phyloP scores from a whole-genome alignment of 2,888 invertebrate genomes.

The Drosophila phalerata region DNA sequence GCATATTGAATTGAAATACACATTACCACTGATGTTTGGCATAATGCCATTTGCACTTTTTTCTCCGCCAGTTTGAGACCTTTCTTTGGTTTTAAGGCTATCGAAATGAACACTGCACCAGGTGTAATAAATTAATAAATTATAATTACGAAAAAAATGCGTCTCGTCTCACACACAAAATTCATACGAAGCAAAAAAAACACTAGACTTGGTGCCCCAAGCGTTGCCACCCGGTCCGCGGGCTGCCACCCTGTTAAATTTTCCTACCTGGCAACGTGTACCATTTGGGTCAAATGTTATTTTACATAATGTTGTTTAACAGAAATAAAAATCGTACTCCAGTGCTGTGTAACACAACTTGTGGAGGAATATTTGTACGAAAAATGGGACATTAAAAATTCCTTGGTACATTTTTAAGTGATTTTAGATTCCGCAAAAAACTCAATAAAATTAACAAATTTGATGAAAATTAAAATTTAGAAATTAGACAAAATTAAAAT shows the following conservation, averaged over 20 bases:
- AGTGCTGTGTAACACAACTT: no score
- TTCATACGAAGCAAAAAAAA: constrained; percentile 54
- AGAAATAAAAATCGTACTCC: no score
- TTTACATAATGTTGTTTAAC: no score
- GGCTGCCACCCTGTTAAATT: neutral
- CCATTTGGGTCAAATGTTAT: no score
- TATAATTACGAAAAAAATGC: constrained; percentile 35
- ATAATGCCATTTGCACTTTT: constrained; percentile 88
- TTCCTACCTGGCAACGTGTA: no score
- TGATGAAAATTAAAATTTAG: no score
- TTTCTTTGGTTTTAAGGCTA: constrained; percentile 35
- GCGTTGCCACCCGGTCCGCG: no score
- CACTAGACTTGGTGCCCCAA: constrained; percentile 21
- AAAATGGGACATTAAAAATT: neutral
- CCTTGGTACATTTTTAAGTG: no score
- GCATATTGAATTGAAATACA: constrained; percentile 20
- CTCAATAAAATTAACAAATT: no score
- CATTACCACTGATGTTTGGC: constrained; percentile 89
- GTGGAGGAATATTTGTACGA: neutral
- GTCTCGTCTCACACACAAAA: constrained; percentile 35
- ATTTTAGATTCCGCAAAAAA: no score
- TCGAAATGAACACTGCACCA: constrained; percentile 22
- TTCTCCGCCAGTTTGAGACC: constrained; percentile 84
- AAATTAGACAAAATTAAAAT: no score
- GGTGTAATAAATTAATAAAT: constrained; percentile 28